A percentile compares a stretch with the other conserved stretches of the same genome.
Conservation (phyloP, 2,888 invertebrate species). For the Blomia tropicalis region DNA sequence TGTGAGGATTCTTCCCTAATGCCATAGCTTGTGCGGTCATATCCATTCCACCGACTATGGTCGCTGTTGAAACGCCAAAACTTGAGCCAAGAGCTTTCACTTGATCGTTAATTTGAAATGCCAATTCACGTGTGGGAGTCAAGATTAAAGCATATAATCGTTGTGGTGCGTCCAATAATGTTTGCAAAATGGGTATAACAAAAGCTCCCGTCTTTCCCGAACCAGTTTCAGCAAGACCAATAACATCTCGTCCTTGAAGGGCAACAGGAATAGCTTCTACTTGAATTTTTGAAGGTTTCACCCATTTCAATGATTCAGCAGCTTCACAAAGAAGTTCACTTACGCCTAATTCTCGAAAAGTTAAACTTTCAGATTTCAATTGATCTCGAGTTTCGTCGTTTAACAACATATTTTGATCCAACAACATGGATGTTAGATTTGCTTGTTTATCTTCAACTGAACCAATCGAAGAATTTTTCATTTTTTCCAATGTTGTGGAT, state of each 20-base stretch:
- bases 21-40: conserved; percentile 84
- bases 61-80: conserved; percentile 75
- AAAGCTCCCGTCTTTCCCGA: conserved; percentile 97
- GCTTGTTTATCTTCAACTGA: too few species aligned
- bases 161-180: conserved; percentile 74
- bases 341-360: conserved; percentile 15
- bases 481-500: too few species aligned
- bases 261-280: conserved; percentile 80
- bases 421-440: too few species aligned
- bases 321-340: conserved; percentile 46
- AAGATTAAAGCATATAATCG: conserved; percentile 78
- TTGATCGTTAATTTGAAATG: conserved; percentile 95
- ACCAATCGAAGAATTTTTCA: too few species aligned
- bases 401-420: not conserved
- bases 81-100: conserved; percentile 77
- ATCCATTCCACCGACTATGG: conserved; percentile 96
- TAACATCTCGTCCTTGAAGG: conserved; percentile 64
- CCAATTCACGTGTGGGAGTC: conserved; percentile 92
- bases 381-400: not conserved
- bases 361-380: not conserved
- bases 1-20: conserved; percentile 87
- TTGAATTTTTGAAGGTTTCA: conserved; percentile 82
- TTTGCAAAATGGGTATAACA: conserved; percentile 83
- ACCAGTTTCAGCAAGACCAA: conserved; percentile 59
- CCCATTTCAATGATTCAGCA: conserved; percentile 84